Percentiles rank a stretch among this genome's conserved stretches.
Evolutionary conservation across 2,113 vertebrate genomes (phyloP).

Genomic region (Mustela nigripes): DNA sequence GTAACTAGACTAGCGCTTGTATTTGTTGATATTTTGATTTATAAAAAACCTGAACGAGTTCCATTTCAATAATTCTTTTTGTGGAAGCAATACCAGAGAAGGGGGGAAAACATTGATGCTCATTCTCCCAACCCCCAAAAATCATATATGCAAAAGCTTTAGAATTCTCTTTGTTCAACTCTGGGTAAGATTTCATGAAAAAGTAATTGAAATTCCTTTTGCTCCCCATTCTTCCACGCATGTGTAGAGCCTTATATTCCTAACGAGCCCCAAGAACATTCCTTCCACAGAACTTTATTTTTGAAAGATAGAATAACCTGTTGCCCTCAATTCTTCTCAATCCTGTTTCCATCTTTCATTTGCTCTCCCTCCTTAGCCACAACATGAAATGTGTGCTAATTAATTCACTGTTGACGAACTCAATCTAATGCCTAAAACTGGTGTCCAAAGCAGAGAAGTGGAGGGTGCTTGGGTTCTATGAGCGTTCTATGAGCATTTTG

Average conservation of each 20-base stretch:
- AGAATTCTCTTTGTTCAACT: conserved; percentile 82
- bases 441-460: neutral
- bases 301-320: conserved; percentile 78
- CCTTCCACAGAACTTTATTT: conserved; percentile 81
- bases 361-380: neutral
- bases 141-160: conserved; percentile 85
- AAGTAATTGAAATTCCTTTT: conserved; percentile 83
- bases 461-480: neutral
- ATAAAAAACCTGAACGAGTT: conserved; percentile 80
- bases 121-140: conserved; percentile 60
- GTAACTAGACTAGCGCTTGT: conserved; percentile 77
- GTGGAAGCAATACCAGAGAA: conserved; percentile 82
- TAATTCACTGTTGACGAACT: conserved; percentile 47
- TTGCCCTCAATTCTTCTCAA: conserved; percentile 62
- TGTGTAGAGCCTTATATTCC: conserved; percentile 76
- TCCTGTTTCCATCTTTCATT: conserved; percentile 59
- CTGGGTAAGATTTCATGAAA: conserved; percentile 85
- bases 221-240: conserved; percentile 74
- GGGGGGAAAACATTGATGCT: conserved; percentile 76
- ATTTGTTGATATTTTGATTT: conserved; percentile 84
- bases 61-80: conserved; percentile 83
- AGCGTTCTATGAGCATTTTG: neutral
- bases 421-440: neutral
- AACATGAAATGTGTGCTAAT: conserved; percentile 55
- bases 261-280: conserved; percentile 78